Percentiles rank a stretch among this genome's conserved stretches.
Evolutionary conservation across 2,113 vertebrate species (phyloP).

Genomic region (Cepphus grylle): DNA sequence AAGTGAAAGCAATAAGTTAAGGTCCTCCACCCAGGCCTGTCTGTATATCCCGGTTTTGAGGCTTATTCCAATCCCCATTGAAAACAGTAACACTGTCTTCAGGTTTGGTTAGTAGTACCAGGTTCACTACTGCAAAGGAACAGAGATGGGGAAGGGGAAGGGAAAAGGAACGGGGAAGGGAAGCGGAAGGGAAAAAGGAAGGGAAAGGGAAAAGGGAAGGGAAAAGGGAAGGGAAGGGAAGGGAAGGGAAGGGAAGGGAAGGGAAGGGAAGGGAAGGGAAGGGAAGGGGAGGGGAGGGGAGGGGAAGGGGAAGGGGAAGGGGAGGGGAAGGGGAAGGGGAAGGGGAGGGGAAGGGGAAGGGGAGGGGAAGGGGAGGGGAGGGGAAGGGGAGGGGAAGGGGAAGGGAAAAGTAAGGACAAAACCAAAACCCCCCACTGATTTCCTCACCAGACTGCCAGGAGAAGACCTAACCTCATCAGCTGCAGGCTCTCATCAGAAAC

Average conservation of each 20-base stretch:
- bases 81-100: background rate
- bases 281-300: too few species aligned
- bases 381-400: too few species aligned
- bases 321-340: too few species aligned
- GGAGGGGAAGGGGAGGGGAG: too few species aligned
- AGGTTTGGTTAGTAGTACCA: background rate
- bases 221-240: too few species aligned
- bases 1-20: background rate
- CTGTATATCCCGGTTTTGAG: background rate
- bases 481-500: background rate
- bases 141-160: background rate
- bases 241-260: too few species aligned
- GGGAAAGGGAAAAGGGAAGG: background rate
- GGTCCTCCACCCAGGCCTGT: background rate
- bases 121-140: background rate
- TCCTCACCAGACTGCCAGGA: background rate
- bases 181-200: too few species aligned
- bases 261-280: too few species aligned
- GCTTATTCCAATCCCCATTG: accelerated
- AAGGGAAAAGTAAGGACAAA: background rate
- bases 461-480: background rate
- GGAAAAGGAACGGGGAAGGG: too few species aligned
- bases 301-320: too few species aligned
- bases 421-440: background rate
- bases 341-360: too few species aligned